A percentile compares a stretch with the other conserved stretches of the same genome.
Conservation (phyloP, 2,888 invertebrate genomes). For the Leptopilina drosophilae region DNA sequence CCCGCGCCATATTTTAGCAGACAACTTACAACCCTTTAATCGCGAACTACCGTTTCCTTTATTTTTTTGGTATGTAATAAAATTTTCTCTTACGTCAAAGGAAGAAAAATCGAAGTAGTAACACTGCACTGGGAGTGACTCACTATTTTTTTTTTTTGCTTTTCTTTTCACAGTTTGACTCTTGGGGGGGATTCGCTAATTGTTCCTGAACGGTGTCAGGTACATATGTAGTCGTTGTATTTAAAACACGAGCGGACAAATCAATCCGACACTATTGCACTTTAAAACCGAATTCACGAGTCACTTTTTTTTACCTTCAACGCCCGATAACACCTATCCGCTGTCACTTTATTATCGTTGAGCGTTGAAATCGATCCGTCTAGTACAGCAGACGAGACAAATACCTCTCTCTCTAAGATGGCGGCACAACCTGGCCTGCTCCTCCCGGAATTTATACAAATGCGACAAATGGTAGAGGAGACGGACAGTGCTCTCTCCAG, state of each 20-base stretch:
- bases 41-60: conserved; percentile 1
- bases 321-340: conserved; percentile 41
- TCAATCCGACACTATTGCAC: conserved; percentile 24
- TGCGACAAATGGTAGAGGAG: conserved; percentile 66
- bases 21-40: conserved; percentile 58
- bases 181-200: not conserved
- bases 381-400: conserved; percentile 53
- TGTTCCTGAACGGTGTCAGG: conserved; percentile 38
- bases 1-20: conserved; percentile 76
- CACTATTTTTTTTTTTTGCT: conserved; percentile 9
- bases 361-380: conserved; percentile 49
- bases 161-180: not conserved
- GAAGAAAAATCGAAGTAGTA: not conserved
- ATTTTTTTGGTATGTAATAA: not conserved
- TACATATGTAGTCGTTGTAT: conserved; percentile 24
- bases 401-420: conserved; percentile 67
- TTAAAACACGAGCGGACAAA: conserved; percentile 24
- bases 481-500: conserved; percentile 48
- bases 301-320: conserved; percentile 27
- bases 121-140: conserved; percentile 16
- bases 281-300: conserved; percentile 23
- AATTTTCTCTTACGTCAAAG: too few species aligned
- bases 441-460: conserved; percentile 69
- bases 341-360: conserved; percentile 46
- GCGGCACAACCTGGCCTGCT: conserved; percentile 65